Conservation (phyloP, 2,113 vertebrate species). For the Oenanthe oenanthe region DNA sequence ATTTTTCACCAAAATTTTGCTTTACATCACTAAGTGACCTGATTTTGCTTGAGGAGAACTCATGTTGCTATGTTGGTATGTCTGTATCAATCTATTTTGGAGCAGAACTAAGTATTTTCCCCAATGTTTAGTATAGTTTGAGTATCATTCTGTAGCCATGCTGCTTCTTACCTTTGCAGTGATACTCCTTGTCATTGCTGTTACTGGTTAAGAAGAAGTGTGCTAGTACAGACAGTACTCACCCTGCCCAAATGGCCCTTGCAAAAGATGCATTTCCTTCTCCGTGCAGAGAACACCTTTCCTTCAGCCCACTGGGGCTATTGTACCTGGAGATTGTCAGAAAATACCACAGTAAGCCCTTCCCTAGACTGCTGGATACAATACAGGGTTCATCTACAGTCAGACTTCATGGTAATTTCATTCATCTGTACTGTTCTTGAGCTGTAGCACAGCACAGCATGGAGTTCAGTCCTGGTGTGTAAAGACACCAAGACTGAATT, state of each 20-base stretch:
- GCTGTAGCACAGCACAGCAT: background rate
- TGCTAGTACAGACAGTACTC: background rate
- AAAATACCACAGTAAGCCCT: background rate
- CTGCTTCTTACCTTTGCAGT: background rate
- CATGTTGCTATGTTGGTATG: background rate
- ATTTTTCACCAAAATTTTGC: background rate
- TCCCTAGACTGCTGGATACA: background rate
- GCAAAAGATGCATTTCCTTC: rapidly evolving
- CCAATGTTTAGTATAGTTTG: background rate
- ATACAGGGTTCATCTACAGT: rapidly evolving
- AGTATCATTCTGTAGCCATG: rapidly evolving
- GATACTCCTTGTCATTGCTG: background rate
- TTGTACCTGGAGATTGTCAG: background rate
- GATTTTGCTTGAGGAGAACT: background rate
- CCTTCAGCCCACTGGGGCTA: background rate
- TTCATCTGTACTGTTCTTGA: background rate
- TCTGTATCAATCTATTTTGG: background rate
- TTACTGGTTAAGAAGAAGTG: background rate
- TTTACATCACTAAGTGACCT: background rate
- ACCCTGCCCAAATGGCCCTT: rapidly evolving
- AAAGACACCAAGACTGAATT: background rate
- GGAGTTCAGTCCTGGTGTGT: background rate
- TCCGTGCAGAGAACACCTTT: rapidly evolving
- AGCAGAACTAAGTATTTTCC: background rate
- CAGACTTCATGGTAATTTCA: rapidly evolving